A percentile compares a stretch with the other conserved stretches of the same genome.
Conservation (phyloP, 2,888 invertebrate genomes). For the Pimpla rufipes region DNA sequence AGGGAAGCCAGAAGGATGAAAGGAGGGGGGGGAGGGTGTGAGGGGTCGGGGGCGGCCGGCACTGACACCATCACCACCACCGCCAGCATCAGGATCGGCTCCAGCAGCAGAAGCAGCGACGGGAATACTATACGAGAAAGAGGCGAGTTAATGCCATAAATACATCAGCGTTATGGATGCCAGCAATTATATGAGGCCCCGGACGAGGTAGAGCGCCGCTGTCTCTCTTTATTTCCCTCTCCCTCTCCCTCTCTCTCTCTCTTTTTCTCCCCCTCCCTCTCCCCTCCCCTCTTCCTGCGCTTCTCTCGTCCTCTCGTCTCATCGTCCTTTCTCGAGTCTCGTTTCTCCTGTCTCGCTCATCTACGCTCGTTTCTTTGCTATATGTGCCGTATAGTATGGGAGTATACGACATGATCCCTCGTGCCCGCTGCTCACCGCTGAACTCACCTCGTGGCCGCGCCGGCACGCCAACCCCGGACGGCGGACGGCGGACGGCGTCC, state of each 20-base stretch:
- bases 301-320: constrained; percentile 50
- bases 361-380: constrained; percentile 63
- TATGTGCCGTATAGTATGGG: constrained; percentile 59
- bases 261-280: constrained; percentile 21
- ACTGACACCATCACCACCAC: constrained; percentile 66
- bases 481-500: too few species aligned
- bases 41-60: constrained; percentile 81
- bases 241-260: constrained; percentile 3
- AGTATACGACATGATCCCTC: constrained; percentile 82
- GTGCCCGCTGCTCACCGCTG: constrained; percentile 71
- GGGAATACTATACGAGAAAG: constrained; percentile 79
- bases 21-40: constrained; percentile 82
- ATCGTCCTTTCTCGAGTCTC: constrained; percentile 60
- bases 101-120: constrained; percentile 12
- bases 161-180: constrained; percentile 85
- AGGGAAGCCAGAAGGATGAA: constrained; percentile 75
- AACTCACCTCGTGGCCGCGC: constrained; percentile 78
- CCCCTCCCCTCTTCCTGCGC: too few species aligned
- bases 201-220: constrained; percentile 82
- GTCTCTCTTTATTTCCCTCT: constrained; percentile 51
- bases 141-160: constrained; percentile 85
- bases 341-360: constrained; percentile 61
- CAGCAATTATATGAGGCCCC: constrained; percentile 84
- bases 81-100: constrained; percentile 39
- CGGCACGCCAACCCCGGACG: constrained; percentile 50